Evolutionary conservation across 2,113 vertebrate genomes (phyloP).

Genomic region (Abramis brama): DNA sequence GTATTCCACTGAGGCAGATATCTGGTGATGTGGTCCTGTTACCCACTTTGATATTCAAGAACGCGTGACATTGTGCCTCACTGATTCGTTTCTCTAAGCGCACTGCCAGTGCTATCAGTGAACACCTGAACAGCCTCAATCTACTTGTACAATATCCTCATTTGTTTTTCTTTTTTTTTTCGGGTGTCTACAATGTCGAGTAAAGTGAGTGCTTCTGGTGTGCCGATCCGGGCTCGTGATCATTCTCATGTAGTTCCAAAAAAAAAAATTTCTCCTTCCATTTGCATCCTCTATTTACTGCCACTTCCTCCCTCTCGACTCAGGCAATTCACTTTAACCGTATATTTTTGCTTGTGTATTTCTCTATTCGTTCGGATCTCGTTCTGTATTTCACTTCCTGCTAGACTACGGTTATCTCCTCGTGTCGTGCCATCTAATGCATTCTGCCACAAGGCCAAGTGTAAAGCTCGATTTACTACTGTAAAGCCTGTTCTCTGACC

Average conservation of each 20-base stretch:
- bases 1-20: slow-evolving; percentile 65
- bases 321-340: slow-evolving; percentile 47
- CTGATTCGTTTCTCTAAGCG: slow-evolving; percentile 85
- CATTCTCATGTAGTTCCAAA: slow-evolving; percentile 43
- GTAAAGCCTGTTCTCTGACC: slow-evolving; percentile 36
- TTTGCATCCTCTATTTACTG: slow-evolving; percentile 48
- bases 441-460: slow-evolving; percentile 57
- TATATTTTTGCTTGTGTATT: slow-evolving; percentile 60
- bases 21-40: slow-evolving; percentile 8
- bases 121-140: slow-evolving; percentile 89
- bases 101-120: slow-evolving; percentile 90
- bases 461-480: slow-evolving; percentile 53
- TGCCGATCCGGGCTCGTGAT: slow-evolving; percentile 38
- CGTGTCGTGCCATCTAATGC: slow-evolving; percentile 57
- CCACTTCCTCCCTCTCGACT: slow-evolving; percentile 60
- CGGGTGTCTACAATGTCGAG: background rate
- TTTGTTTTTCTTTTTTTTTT: slow-evolving; percentile 55
- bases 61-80: slow-evolving; percentile 81
- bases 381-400: slow-evolving; percentile 25
- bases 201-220: slow-evolving; percentile 14
- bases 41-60: background rate
- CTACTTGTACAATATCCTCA: slow-evolving; percentile 77
- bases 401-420: slow-evolving; percentile 42
- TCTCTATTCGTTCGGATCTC: slow-evolving; percentile 50
- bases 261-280: background rate